phyloP scores from a whole-genome alignment of 2,797 vertebrate species.

The Betta splendens region DNA sequence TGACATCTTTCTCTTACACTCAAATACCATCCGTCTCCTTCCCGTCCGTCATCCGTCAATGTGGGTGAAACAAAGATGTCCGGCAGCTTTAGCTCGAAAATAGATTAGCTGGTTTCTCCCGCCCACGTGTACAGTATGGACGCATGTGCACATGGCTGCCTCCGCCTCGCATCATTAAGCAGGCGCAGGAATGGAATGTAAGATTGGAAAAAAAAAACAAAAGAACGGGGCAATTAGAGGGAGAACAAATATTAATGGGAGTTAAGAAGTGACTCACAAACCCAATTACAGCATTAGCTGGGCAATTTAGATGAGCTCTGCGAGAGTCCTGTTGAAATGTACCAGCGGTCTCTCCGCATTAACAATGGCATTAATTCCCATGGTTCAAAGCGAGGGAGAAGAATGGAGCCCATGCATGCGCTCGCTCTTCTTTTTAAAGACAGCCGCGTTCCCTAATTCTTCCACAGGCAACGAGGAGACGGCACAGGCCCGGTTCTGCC shows the following conservation, averaged over 20 bases:
- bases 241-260: conserved; percentile 82
- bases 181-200: conserved; percentile 68
- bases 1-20: conserved; percentile 34
- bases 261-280: conserved; percentile 86
- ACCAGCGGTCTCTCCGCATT: conserved; percentile 80
- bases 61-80: conserved; percentile 19
- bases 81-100: conserved; percentile 39
- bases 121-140: background rate
- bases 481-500: conserved; percentile 68
- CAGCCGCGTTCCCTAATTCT: conserved; percentile 67
- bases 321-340: conserved; percentile 87
- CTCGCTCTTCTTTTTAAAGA: conserved; percentile 78
- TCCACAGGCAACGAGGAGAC: conserved; percentile 69
- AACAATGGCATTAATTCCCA: conserved; percentile 78
- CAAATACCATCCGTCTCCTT: conserved; percentile 22
- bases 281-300: conserved; percentile 88
- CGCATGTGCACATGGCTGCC: conserved; percentile 26
- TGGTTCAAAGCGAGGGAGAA: conserved; percentile 55
- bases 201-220: conserved; percentile 60
- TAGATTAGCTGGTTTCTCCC: conserved; percentile 46
- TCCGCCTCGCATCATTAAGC: conserved; percentile 69
- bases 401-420: conserved; percentile 81
- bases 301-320: conserved; percentile 85
- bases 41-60: conserved; percentile 34
- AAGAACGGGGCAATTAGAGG: conserved; percentile 76